These are phyloP conservation scores for Meloe dianella DNA, from an alignment of 2,888 invertebrate species.

Conservation along the genomic window DNA sequence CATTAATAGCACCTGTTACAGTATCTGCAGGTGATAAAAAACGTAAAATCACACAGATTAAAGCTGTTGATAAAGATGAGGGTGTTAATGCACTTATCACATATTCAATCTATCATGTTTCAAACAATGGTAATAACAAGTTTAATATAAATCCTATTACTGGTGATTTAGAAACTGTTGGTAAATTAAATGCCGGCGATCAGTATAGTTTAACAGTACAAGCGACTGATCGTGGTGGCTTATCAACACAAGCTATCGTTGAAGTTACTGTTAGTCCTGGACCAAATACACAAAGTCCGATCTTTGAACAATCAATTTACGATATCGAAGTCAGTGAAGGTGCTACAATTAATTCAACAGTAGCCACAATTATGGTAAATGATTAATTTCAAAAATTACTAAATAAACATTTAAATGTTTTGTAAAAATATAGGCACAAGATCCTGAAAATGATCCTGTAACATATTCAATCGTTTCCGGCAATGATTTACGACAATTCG, in stretches of 20 bases:
- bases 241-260: conserved; percentile 83
- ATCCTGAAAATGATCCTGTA: conserved; percentile 87
- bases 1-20: conserved; percentile 79
- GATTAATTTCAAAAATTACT: neutral
- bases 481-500: conserved; percentile 87
- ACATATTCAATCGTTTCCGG: conserved; percentile 87
- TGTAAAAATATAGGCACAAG: conserved; percentile 69
- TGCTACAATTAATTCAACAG: conserved; percentile 85
- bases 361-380: conserved; percentile 75
- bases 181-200: conserved; percentile 82
- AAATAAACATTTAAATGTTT: neutral
- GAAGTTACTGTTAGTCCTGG: conserved; percentile 86
- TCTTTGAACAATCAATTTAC: conserved; percentile 81
- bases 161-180: conserved; percentile 77
- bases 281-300: conserved; percentile 80
- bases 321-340: conserved; percentile 90
- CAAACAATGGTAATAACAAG: conserved; percentile 86
- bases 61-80: conserved; percentile 85
- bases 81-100: conserved; percentile 82
- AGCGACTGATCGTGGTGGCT: conserved; percentile 80
- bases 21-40: conserved; percentile 65
- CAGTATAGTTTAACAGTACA: conserved; percentile 88
- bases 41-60: conserved; percentile 59
- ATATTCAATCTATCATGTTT: conserved; percentile 88
- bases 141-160: conserved; percentile 82